Evolutionary conservation across 2,113 vertebrate species (phyloP), one percentile per base, ranked within the genome.

Genomic region (Leptodactylus fuscus): DNA sequence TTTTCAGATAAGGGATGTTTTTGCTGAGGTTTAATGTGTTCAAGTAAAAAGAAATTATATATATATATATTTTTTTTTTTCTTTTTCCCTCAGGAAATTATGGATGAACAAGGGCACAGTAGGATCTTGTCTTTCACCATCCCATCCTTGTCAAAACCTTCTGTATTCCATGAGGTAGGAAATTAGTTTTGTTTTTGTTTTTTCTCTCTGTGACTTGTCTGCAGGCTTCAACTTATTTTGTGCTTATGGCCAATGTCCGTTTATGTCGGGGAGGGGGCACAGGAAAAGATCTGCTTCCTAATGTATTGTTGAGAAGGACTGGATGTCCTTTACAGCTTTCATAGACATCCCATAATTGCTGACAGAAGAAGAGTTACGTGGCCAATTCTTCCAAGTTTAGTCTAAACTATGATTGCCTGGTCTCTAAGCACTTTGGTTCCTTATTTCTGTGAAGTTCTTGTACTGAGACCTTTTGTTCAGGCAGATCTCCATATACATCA

Each of bases 91-190:
- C 89, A 99, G 98, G 98, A 99, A 95, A 99, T 99, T 92, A 95
- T 97, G 89, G 96, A 99, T 91, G 98, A 97, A 92, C 95, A 99
- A 82, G 98, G 97, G 36, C 96, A 97, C 87, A 98, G 96, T 91
- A 98, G 96, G 95, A 91, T 97, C 38, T 88, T 98, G 88, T 96
- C 96, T 88, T 99, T 99, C 90, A 98, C 97, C 0, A 95, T 99
- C 92, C 98, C 98, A 0, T 99, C 98, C 87, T 94, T 99, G 88
- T 99, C 97, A 78, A 99, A 99, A 88, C 97, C 97, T 9, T 99
- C 98, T 1, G 92, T 99, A 44, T 99, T 98, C 88, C 97, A 99
- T 88, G 98, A 99, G 95, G 98, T 99, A 93, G 94, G 95, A 53
- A 20, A 44, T 22, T 0, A 22, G 29, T 22, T 1, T n/a, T n/a